phyloP scores from a whole-genome alignment of 1,140 invertebrate species.

The Procambarus virginalis region DNA sequence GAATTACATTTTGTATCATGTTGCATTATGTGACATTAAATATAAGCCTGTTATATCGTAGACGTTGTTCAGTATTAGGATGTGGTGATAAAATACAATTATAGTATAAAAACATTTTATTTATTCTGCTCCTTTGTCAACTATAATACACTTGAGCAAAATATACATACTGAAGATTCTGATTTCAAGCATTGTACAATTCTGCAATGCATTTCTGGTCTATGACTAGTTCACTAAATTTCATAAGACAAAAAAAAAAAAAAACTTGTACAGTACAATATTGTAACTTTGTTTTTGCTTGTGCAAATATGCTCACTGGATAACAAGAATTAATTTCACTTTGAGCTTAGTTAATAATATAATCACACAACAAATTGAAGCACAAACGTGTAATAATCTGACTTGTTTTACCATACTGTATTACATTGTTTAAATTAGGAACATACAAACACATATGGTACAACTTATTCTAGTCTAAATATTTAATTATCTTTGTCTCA shows the following conservation, averaged over 20 bases:
- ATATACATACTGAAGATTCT: constrained; percentile 1
- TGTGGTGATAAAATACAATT: neutral
- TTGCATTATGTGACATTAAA: too few relatives aligned
- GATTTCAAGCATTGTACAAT: neutral
- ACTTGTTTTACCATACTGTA: too few relatives aligned
- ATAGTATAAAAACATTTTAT: constrained; percentile 12
- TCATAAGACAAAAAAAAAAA: neutral
- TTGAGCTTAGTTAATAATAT: neutral
- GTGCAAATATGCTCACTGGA: too few relatives aligned
- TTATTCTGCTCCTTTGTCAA: neutral
- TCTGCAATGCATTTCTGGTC: neutral
- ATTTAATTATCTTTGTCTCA: too few relatives aligned
- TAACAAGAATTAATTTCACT: neutral
- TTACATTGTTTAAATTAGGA: too few relatives aligned
- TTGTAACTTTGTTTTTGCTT: too few relatives aligned
- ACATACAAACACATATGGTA: too few relatives aligned
- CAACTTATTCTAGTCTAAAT: too few relatives aligned
- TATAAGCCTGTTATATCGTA: too few relatives aligned
- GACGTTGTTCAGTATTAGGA: neutral
- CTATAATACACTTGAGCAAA: constrained; percentile 17
- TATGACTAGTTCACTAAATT: constrained; percentile 3
- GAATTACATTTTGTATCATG: too few relatives aligned
- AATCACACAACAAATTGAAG: neutral
- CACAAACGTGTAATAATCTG: too few relatives aligned
- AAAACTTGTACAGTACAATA: neutral